A percentile compares a stretch with the other conserved stretches of the same genome.
phyloP scores from a whole-genome alignment of 1,140 invertebrate genomes.

The Drosophila willistoni region DNA sequence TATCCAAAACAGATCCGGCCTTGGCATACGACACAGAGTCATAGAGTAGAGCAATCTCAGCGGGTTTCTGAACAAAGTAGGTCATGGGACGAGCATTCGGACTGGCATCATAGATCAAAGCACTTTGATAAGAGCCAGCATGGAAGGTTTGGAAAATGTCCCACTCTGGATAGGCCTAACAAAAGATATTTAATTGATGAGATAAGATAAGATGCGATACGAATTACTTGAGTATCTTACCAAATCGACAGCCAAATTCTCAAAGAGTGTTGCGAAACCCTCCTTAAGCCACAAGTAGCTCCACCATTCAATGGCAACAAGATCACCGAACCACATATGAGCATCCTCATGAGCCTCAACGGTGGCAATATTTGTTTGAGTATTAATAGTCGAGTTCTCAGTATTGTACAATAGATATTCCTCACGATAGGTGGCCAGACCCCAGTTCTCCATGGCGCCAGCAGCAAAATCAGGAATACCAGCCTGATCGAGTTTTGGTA shows the following conservation, averaged over 20 bases:
- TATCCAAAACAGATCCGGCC: slow-evolving; percentile 90
- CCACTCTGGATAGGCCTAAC: slow-evolving; percentile 87
- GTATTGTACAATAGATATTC: slow-evolving; percentile 71
- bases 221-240: slow-evolving; percentile 14
- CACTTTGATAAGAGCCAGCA: slow-evolving; percentile 87
- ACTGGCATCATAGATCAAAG: slow-evolving; percentile 87
- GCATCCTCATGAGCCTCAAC: slow-evolving; percentile 87
- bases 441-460: slow-evolving; percentile 83
- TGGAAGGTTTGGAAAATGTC: slow-evolving; percentile 92
- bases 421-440: slow-evolving; percentile 78
- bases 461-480: slow-evolving; percentile 78
- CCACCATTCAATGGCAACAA: slow-evolving; percentile 87
- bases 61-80: slow-evolving; percentile 87
- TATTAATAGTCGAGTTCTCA: slow-evolving; percentile 67
- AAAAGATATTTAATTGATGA: neutral
- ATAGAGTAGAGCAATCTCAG: slow-evolving; percentile 90
- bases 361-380: slow-evolving; percentile 84
- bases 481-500: slow-evolving; percentile 79
- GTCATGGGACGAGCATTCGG: slow-evolving; percentile 89
- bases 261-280: slow-evolving; percentile 84
- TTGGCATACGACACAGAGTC: slow-evolving; percentile 91
- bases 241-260: slow-evolving; percentile 66
- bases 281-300: slow-evolving; percentile 86
- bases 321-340: slow-evolving; percentile 88
- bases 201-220: neutral